Percentiles rank a stretch among this genome's conserved stretches.
phyloP scores from a whole-genome alignment of 92 coral and sea anemone species.

The Epizoanthus illoricatus region DNA sequence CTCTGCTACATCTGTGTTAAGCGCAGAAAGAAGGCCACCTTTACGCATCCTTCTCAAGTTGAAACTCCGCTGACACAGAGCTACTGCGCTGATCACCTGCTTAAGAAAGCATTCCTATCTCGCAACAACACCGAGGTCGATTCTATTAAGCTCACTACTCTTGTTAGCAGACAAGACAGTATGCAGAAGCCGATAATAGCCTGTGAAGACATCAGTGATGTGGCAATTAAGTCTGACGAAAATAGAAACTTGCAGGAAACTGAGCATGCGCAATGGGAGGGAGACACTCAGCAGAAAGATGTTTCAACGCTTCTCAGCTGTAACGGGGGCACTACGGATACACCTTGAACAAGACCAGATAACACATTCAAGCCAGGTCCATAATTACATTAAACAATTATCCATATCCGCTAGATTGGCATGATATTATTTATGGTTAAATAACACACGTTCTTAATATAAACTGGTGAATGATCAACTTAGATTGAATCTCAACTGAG shows the following conservation, averaged over 20 bases:
- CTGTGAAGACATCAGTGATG: conserved; percentile 1
- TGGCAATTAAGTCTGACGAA: conserved; percentile 17
- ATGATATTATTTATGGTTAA: too few species aligned
- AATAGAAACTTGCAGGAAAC: conserved; percentile 16
- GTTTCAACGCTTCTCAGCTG: too few species aligned
- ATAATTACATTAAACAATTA: too few species aligned
- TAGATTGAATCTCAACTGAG: too few species aligned
- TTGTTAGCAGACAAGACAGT: conserved; percentile 2
- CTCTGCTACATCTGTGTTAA: conserved; percentile 7
- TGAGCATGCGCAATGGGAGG: background rate
- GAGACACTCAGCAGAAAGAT: background rate
- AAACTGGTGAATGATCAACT: too few species aligned
- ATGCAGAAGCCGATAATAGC: background rate
- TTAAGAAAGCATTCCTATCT: background rate
- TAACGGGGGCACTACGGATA: background rate
- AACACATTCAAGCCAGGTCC: too few species aligned
- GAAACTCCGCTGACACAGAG: background rate
- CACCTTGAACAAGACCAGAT: background rate
- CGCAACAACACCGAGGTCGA: background rate
- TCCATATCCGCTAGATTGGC: too few species aligned
- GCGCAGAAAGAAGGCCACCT: background rate
- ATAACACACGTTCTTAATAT: too few species aligned
- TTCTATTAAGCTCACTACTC: background rate
- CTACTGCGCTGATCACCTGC: background rate
- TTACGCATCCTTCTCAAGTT: background rate